Conservation (phyloP, 2,888 invertebrate species). For the Aphodius sticticus region DNA sequence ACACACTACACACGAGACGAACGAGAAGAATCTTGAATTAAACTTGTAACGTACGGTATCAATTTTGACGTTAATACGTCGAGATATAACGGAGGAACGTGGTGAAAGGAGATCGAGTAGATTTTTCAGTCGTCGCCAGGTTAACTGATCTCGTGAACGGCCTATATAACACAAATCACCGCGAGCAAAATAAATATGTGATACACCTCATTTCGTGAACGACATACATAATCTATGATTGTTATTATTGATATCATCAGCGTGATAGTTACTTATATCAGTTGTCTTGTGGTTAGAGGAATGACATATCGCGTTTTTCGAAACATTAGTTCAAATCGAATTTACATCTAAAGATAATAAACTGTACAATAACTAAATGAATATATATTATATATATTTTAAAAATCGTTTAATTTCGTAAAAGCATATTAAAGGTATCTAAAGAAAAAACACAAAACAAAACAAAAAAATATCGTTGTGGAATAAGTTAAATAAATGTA, state of each 20-base stretch:
- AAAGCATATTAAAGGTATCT: not conserved
- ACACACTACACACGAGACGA: constrained; percentile 11
- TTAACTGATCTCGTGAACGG: not conserved
- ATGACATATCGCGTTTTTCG: constrained; percentile 5
- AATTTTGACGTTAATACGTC: not conserved
- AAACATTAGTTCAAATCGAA: constrained; percentile 34
- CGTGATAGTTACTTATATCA: not conserved
- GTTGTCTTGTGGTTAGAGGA: not conserved
- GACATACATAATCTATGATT: constrained; percentile 5
- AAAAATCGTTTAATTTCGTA: constrained; percentile 25
- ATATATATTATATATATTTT: constrained; percentile 7
- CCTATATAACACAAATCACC: not conserved
- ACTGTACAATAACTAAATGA: constrained; percentile 33
- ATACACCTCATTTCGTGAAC: constrained; percentile 6
- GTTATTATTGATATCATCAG: not conserved
- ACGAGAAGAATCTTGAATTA: constrained; percentile 18
- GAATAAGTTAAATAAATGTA: constrained; percentile 11
- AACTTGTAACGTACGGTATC: not conserved
- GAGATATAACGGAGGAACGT: not conserved
- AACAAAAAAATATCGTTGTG: not conserved
- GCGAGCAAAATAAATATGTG: not conserved
- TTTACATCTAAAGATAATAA: constrained; percentile 35
- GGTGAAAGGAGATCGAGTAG: not conserved
- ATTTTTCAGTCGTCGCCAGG: not conserved
- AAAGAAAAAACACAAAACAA: not conserved